Evolutionary conservation across 2,888 invertebrate genomes (phyloP).

Genomic region (Rhagophthalmus giganteus): DNA sequence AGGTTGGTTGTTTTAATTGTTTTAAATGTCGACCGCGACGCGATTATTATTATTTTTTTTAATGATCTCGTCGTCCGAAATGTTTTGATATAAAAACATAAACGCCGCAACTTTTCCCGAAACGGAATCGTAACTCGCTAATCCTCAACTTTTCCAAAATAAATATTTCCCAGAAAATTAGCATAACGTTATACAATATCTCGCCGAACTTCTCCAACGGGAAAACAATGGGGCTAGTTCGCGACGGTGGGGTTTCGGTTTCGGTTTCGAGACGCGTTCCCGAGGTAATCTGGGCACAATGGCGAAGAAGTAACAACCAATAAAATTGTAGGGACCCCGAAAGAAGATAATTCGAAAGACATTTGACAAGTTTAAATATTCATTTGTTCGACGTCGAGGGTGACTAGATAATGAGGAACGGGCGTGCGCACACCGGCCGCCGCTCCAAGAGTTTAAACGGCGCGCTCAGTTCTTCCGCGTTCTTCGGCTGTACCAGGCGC

Average conservation of each 20-base stretch:
- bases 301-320: conserved; percentile 12
- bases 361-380: conserved; percentile 44
- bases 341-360: conserved; percentile 35
- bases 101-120: no score
- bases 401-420: conserved; percentile 43
- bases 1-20: no score
- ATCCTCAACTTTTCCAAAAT: not conserved
- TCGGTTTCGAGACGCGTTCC: conserved; percentile 1
- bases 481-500: conserved; percentile 37
- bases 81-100: no score
- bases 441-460: conserved; percentile 32
- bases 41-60: no score
- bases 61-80: no score
- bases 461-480: conserved; percentile 47
- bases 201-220: no score
- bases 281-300: conserved; percentile 9
- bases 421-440: conserved; percentile 35
- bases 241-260: conserved; percentile 4
- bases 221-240: not conserved
- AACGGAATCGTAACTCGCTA: no score
- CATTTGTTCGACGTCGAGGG: conserved; percentile 39
- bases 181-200: not conserved
- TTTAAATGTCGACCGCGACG: no score
- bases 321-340: conserved; percentile 23
- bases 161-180: not conserved